Percentiles rank a stretch among this genome's conserved stretches.
Conservation (phyloP, 2,888 invertebrate species). For the Spatulosminthurus flaviceps region DNA sequence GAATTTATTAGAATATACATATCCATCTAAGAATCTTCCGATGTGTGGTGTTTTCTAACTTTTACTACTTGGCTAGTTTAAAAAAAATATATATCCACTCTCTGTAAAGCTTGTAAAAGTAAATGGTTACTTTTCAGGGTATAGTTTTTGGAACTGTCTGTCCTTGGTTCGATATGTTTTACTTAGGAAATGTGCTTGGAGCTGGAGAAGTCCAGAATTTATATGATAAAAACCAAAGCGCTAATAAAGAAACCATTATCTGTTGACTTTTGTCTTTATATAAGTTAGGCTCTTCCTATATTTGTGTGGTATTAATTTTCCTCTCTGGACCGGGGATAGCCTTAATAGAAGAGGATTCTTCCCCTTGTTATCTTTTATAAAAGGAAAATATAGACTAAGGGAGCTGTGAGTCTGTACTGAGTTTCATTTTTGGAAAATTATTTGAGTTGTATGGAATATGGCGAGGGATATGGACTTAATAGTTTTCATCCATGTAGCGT, state of each 20-base stretch:
- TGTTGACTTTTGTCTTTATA: constrained; percentile 30
- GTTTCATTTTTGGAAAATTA: constrained; percentile 7
- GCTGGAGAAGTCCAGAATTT: constrained; percentile 7
- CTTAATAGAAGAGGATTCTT: not conserved
- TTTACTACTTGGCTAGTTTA: not conserved
- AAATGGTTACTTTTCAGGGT: too few species aligned
- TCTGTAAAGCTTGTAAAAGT: too few species aligned
- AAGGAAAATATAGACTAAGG: not conserved
- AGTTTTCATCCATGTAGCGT: constrained; percentile 21
- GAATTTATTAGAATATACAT: too few species aligned
- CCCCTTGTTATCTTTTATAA: not conserved
- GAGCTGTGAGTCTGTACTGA: not conserved
- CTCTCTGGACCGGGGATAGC: not conserved
- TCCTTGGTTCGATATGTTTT: too few species aligned
- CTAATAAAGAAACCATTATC: constrained; percentile 35
- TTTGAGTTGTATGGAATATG: constrained; percentile 21
- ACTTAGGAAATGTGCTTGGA: not conserved
- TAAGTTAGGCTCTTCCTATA: not conserved
- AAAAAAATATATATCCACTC: not conserved
- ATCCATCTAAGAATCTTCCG: not conserved
- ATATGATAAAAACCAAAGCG: constrained; percentile 25
- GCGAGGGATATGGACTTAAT: constrained; percentile 3
- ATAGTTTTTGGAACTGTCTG: too few species aligned
- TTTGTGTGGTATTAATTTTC: not conserved
- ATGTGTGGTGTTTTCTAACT: not conserved